These are phyloP conservation scores for Aporrectodea caliginosa DNA, from an alignment of 1,140 invertebrate genomes.

Conservation along the genomic window DNA sequence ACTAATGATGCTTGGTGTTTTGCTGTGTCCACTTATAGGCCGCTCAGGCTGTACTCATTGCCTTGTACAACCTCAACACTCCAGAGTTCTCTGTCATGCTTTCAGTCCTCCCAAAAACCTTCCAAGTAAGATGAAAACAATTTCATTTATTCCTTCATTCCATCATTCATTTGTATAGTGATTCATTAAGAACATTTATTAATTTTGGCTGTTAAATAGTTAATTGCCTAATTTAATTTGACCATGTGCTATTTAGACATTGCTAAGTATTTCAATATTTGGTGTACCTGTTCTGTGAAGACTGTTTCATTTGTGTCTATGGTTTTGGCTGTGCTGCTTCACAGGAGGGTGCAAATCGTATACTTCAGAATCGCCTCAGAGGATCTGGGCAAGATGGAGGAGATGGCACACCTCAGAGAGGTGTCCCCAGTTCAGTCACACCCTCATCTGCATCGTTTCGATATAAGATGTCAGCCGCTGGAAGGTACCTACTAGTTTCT, in stretches of 20 bases:
- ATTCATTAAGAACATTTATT: too few species aligned
- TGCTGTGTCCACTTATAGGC: conserved; percentile 51
- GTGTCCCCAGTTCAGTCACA: not conserved
- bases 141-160: too few species aligned
- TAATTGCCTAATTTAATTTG: too few species aligned
- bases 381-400: not conserved
- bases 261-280: too few species aligned
- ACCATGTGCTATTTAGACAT: too few species aligned
- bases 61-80: conserved; percentile 83
- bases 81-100: conserved; percentile 79
- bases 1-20: too few species aligned
- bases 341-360: conserved; percentile 21
- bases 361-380: conserved; percentile 15
- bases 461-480: not conserved
- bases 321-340: too few species aligned
- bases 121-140: conserved; percentile 59
- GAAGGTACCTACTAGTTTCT: too few species aligned
- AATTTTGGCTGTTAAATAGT: too few species aligned
- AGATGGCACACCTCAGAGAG: not conserved
- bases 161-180: too few species aligned
- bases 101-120: conserved; percentile 74
- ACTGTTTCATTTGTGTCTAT: too few species aligned
- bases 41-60: conserved; percentile 74
- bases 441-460: not conserved
- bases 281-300: too few species aligned